phyloP scores from a whole-genome alignment of 2,797 vertebrate species.

The Halcyon badia region DNA sequence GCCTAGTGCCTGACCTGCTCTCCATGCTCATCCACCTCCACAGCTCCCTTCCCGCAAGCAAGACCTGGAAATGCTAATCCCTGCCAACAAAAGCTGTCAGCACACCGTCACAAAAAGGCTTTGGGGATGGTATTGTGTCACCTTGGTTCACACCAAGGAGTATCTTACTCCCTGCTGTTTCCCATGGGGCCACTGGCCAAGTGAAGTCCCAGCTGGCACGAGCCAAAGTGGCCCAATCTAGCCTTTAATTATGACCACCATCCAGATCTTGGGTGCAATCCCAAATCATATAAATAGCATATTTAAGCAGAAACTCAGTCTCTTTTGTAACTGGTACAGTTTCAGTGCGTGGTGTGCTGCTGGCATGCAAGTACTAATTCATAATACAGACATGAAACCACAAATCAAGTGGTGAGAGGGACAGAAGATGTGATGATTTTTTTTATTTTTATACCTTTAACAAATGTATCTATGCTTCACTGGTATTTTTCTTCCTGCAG shows the following conservation, averaged over 20 bases:
- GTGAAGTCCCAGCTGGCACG: background rate
- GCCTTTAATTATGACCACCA: background rate
- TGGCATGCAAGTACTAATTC: background rate
- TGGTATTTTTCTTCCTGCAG: background rate
- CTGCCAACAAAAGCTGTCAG: background rate
- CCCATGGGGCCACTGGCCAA: background rate
- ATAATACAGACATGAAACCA: background rate
- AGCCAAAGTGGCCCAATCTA: background rate
- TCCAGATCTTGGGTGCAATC: background rate
- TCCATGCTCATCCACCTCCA: rapidly evolving
- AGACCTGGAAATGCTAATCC: background rate
- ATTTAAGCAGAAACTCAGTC: background rate
- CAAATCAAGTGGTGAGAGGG: background rate
- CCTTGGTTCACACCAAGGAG: background rate
- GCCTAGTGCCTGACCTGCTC: background rate
- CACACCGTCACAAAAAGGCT: background rate
- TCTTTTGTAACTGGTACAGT: background rate
- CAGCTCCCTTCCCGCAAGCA: background rate
- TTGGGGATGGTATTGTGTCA: background rate
- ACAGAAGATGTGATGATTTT: background rate
- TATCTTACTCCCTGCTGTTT: background rate
- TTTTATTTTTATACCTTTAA: background rate
- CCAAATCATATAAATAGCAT: background rate
- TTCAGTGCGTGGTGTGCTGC: background rate
- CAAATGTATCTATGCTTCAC: background rate